These are phyloP conservation scores for Ptychochromis oligacanthus DNA, from an alignment of 2,113 vertebrate genomes.

Conservation along the genomic window DNA sequence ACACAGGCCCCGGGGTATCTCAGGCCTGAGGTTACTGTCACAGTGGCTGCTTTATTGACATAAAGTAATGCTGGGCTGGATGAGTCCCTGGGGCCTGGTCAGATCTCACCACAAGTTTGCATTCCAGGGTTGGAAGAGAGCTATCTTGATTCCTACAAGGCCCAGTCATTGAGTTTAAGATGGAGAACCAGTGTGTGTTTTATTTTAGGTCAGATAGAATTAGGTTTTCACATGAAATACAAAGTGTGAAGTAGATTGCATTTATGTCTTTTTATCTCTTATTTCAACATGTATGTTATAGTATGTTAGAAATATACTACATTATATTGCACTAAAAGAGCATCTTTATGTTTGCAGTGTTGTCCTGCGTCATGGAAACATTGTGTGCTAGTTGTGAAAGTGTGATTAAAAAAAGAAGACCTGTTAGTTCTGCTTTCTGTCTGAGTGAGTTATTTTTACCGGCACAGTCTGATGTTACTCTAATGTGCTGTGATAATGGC, in stretches of 20 bases:
- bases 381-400: constrained; percentile 68
- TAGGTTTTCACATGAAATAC: not conserved
- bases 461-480: not conserved
- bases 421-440: constrained; percentile 69
- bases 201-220: constrained; percentile 22
- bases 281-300: not conserved
- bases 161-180: not conserved
- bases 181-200: not conserved
- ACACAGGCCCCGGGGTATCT: constrained; percentile 1
- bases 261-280: not conserved
- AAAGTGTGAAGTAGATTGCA: not conserved
- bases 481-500: not conserved
- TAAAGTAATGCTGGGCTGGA: constrained; percentile 34
- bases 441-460: constrained; percentile 61
- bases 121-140: constrained; percentile 50
- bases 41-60: constrained; percentile 29
- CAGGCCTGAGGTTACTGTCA: constrained; percentile 13
- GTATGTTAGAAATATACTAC: not conserved
- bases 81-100: constrained; percentile 41
- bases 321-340: not conserved
- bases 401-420: constrained; percentile 47
- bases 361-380: constrained; percentile 65
- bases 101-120: constrained; percentile 54
- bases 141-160: constrained; percentile 34
- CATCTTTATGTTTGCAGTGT: not conserved